phyloP scores from a whole-genome alignment of 1,140 invertebrate species.

The Yoshiicerus persimilis region DNA sequence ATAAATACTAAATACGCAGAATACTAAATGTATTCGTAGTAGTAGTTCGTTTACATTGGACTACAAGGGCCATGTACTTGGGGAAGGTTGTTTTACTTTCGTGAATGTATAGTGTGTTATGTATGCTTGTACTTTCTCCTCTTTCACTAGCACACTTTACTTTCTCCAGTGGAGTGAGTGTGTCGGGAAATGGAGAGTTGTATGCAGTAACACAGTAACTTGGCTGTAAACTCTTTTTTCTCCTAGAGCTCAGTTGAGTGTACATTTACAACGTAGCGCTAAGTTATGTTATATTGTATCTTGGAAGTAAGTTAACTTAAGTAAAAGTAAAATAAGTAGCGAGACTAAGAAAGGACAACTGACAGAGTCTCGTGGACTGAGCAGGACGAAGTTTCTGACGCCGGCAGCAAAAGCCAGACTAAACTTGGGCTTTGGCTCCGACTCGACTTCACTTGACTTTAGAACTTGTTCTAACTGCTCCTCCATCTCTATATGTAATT shows the following conservation, averaged over 20 bases:
- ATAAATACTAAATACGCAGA: neutral
- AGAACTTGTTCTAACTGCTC: neutral
- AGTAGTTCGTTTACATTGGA: neutral
- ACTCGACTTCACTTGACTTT: neutral
- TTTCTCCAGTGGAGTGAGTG: neutral
- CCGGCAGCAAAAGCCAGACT: neutral
- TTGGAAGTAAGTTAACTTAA: neutral
- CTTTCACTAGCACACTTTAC: neutral
- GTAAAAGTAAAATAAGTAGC: constrained; percentile 1
- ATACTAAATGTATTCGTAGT: neutral
- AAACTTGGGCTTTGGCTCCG: neutral
- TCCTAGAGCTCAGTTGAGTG: neutral
- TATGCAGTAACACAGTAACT: neutral
- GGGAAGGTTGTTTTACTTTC: neutral
- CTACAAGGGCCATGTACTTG: neutral
- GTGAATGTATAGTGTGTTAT: neutral
- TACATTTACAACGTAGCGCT: neutral
- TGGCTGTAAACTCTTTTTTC: neutral
- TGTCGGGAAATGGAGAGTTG: neutral
- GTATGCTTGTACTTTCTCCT: neutral
- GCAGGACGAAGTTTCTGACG: neutral
- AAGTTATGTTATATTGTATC: neutral
- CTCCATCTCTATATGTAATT: neutral
- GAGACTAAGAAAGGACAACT: neutral
- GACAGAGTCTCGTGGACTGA: neutral